Evolutionary conservation across 1,140 invertebrate species (phyloP), one percentile per base, ranked within the genome.

Genomic region (Sminthurides bifidus): DNA sequence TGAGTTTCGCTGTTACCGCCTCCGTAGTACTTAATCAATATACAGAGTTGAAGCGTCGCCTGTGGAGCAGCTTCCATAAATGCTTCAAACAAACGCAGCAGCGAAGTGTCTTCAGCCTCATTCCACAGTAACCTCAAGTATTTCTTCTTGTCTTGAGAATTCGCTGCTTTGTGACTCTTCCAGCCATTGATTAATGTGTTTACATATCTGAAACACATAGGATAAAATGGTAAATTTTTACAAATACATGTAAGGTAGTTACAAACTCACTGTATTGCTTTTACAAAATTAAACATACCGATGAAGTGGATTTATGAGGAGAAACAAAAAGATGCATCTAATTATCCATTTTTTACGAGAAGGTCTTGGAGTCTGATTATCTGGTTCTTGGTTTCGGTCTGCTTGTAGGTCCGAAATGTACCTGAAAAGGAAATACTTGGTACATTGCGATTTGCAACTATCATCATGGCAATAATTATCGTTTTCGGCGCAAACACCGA

Each of bases 1-100:
- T 53, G 31, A 4, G 27, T 27, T 6, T 54, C 24, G 33, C 41
- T 38, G 6, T 44, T 44, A 43, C 44, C 23, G 29, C 59, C 59
- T 37, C 38, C 40, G 29, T 33, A 58, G 43, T 61, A 55, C 26
- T 43, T 54, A 48, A 64, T 59, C 5, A 61, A 41, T 15, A 65
- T 59, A 35, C 58, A 61, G 1, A 65, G 53, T 26, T 65, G 63
- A 30, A 65, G 50, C 3, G 59, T 59, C 2, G 59, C 59, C 54
- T 65, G 63, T 3, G 63, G 63, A 19, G 63, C 59, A 35, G 63
- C 27, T 74, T 94, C 89, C 56, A 92, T 75, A 69, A 91, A 93
- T 68, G 84, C 87, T 72, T 94, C 89, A 69, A 92, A 83, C 46
- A 92, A 80, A 65, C 87, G 73, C 49, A 94, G 72, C 54, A 93